Conservation (phyloP, 2,113 vertebrate genomes). For the Lichenostomus cassidix region DNA sequence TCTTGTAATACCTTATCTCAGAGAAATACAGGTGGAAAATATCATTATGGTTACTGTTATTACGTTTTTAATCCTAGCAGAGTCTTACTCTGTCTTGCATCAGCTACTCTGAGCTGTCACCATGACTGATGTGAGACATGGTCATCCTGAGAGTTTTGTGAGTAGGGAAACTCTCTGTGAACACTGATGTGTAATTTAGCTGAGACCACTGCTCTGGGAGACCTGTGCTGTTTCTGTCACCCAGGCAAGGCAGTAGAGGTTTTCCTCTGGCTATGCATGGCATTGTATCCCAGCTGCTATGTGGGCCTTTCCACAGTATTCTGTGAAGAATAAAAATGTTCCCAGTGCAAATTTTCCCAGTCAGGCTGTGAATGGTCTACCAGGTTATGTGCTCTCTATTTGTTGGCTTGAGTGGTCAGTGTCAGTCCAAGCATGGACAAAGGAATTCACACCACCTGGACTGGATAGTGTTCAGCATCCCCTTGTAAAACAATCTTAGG, state of each 20-base stretch:
- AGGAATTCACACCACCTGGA: background rate
- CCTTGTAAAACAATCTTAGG: background rate
- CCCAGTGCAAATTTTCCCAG: background rate
- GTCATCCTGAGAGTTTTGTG: background rate
- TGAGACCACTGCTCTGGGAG: background rate
- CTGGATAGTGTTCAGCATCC: accelerated
- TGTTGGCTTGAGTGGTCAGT: background rate
- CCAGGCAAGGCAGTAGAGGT: background rate
- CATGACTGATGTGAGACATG: background rate
- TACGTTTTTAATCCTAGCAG: background rate
- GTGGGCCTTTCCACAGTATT: background rate
- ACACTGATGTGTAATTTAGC: background rate
- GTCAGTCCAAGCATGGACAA: background rate
- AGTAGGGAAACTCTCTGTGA: background rate
- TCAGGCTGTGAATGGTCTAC: background rate
- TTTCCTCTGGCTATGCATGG: background rate
- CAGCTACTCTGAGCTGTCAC: background rate
- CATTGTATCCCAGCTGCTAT: background rate
- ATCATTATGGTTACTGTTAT: background rate
- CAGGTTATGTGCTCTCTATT: background rate
- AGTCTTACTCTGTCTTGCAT: background rate
- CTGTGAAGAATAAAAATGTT: background rate
- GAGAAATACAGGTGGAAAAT: background rate
- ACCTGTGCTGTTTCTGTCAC: background rate
- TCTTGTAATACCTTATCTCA: background rate